Percentiles rank a stretch among this genome's conserved stretches.
These are phyloP conservation scores for Drosophila ercepeae DNA, from an alignment of 1,140 invertebrate species.

Conservation along the genomic window DNA sequence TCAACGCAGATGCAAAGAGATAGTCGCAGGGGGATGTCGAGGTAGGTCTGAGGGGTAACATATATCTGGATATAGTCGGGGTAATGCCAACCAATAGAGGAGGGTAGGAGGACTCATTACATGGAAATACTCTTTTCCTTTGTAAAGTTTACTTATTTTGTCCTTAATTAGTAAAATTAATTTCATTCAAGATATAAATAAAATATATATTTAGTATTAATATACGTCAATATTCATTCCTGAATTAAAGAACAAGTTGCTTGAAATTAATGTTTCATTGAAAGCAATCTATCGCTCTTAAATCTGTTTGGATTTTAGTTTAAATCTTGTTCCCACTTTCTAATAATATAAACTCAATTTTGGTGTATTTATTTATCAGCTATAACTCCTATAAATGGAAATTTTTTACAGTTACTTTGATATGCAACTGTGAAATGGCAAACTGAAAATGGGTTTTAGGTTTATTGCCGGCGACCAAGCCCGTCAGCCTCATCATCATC, in stretches of 20 bases:
- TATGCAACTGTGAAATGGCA: slow-evolving; percentile 50
- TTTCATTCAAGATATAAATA: too few species aligned
- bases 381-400: background rate
- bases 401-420: slow-evolving; percentile 38
- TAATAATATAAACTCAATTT: background rate
- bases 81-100: slow-evolving; percentile 9
- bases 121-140: slow-evolving; percentile 31
- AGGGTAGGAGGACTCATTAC: slow-evolving; percentile 20
- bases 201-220: too few species aligned
- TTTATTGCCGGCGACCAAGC: slow-evolving; percentile 33
- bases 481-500: slow-evolving; percentile 16
- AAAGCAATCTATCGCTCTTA: background rate
- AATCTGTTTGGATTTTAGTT: background rate
- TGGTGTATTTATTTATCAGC: background rate
- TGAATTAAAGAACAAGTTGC: too few species aligned
- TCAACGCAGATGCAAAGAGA: slow-evolving; percentile 71
- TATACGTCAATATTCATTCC: too few species aligned
- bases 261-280: too few species aligned
- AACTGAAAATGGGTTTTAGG: slow-evolving; percentile 51
- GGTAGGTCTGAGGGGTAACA: background rate
- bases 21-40: slow-evolving; percentile 24
- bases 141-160: background rate
- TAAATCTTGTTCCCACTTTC: background rate
- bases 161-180: background rate
- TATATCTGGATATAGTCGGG: background rate